Conservation (phyloP, 2,113 vertebrate genomes). For the Phocoena phocoena region DNA sequence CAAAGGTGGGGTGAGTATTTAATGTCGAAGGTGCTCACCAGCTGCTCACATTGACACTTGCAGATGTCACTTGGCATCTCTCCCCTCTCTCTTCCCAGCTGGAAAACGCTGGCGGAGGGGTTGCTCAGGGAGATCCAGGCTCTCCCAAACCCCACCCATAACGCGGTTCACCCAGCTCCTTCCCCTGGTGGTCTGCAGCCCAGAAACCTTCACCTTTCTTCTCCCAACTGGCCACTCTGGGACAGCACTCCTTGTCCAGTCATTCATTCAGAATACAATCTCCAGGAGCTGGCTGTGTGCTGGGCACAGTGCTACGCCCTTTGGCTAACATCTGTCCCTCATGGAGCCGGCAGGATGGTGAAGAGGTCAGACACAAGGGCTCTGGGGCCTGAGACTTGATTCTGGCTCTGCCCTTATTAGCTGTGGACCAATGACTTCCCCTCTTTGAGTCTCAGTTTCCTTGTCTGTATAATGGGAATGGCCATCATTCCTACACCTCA, state of each 20-base stretch:
- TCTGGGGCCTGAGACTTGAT: neutral
- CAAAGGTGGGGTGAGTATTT: neutral
- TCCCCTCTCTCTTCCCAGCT: neutral
- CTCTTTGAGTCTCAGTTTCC: neutral
- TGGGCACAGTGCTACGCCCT: neutral
- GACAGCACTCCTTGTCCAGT: neutral
- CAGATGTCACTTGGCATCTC: neutral
- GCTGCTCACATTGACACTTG: neutral
- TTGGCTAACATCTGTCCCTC: neutral
- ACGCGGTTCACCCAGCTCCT: neutral
- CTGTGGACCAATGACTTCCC: neutral
- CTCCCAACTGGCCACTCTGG: neutral
- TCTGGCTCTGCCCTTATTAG: neutral
- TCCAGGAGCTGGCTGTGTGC: neutral
- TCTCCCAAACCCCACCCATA: neutral
- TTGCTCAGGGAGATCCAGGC: neutral
- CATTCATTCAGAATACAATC: neutral
- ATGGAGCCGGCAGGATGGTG: rapidly evolving
- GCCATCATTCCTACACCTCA: no score
- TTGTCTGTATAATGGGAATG: neutral
- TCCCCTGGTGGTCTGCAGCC: neutral
- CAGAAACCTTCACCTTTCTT: neutral
- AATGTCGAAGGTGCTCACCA: neutral
- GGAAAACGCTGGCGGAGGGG: neutral
- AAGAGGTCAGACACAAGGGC: neutral